Base-by-base conservation (phyloP, 2,888 invertebrate genomes). In the Aphrophora alni region DNA sequence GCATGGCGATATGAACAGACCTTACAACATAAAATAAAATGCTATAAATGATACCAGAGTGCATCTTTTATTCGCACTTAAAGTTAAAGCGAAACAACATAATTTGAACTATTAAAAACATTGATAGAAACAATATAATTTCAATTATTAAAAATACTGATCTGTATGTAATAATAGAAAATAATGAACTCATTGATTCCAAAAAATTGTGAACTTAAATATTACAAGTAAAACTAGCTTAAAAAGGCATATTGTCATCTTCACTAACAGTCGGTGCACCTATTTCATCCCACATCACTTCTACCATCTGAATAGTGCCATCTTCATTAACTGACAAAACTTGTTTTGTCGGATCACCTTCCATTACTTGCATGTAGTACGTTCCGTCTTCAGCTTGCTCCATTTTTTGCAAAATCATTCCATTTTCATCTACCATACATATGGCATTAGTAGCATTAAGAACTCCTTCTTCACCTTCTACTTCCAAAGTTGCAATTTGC, bases 251-350 rank as follows among this genome's bases (percentile, higher is more conserved):
- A 24, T 81, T 81, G 73, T 82, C 81, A 24, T 81, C 80, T 75
- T 81, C 83, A 44, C 80, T 75, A 24, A 82, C 83, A 71, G 82
- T 82, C 17, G 81, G 81, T 5, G 80, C 79, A 27, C 83, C 84
- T 75, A 84, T 84, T 78, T 83, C 84, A 38, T 84, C 84, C 85
- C 85, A 85, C 59, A 84, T 80, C 25, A 87, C 86, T 81, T 88
- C 87, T 3, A 88, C 85, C 87, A 88, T 87, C 85, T 88, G 87
- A 51, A 88, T 85, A 83, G 85, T 87, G 25, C 88, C 88, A 82
- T 88, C 88, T 44, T 88, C 87, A n/a, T 86, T 85, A 27, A 88
- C 85, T 2, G 87, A 87, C 21, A 88, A 81, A 82, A 88, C 85
- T 73, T 87, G 88, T 80, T 87, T 88, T 0, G 84, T 80, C 14